Evolutionary conservation across 53 echinoderm and acorn worm species (phyloP).

Genomic region (Glandiceps talaboti): DNA sequence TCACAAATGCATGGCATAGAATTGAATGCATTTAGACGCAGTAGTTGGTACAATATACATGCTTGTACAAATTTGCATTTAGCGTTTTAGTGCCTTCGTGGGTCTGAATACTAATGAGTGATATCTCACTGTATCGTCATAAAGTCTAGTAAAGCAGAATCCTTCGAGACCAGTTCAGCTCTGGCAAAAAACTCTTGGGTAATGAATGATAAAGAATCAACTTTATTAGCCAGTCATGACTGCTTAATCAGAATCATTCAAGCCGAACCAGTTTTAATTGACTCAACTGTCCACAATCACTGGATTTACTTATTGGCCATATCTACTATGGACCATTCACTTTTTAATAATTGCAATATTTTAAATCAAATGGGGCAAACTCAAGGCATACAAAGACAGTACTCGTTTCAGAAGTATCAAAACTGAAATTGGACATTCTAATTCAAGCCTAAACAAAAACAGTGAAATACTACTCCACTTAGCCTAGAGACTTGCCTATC

Average conservation of each 20-base stretch:
- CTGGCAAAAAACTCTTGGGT: not conserved
- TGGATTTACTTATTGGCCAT: not conserved
- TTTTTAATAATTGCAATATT: too few relatives aligned
- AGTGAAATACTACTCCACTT: too few relatives aligned
- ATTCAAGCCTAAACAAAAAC: too few relatives aligned
- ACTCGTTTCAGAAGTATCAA: too few relatives aligned
- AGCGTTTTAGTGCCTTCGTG: not conserved
- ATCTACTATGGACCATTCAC: too few relatives aligned
- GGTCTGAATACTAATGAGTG: not conserved
- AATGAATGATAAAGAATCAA: not conserved
- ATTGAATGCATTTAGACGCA: too few relatives aligned
- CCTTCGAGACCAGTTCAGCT: not conserved
- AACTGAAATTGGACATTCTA: too few relatives aligned
- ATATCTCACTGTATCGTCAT: too few relatives aligned
- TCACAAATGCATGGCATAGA: too few relatives aligned
- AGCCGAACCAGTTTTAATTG: not conserved
- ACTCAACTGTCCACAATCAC: not conserved
- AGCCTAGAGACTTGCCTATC: too few relatives aligned
- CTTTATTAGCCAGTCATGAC: not conserved
- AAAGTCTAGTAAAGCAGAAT: not conserved
- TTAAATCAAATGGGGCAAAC: too few relatives aligned
- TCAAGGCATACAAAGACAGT: too few relatives aligned
- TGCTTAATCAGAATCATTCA: not conserved
- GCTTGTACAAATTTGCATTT: not conserved
- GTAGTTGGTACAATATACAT: not conserved